A percentile compares a stretch with the other conserved stretches of the same genome.
phyloP scores from a whole-genome alignment of 1,140 invertebrate genomes.

The Dreissena polymorpha region DNA sequence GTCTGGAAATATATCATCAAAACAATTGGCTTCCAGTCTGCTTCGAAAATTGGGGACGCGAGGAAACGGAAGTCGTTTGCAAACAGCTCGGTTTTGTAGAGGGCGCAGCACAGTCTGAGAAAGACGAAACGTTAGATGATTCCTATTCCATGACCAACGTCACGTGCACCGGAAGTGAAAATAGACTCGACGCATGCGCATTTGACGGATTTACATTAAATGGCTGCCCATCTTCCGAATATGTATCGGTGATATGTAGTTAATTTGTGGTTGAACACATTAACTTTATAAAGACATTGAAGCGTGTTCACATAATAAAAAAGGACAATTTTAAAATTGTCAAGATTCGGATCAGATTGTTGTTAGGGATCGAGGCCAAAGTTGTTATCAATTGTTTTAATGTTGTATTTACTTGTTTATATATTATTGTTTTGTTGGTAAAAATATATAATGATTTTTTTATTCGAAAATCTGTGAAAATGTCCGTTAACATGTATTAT shows the following conservation, averaged over 20 bases:
- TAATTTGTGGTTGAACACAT: neutral
- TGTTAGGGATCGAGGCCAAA: no score
- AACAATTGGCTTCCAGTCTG: slow-evolving; percentile 93
- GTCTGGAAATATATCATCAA: slow-evolving; percentile 92
- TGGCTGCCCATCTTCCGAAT: slow-evolving; percentile 43
- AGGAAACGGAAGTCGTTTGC: slow-evolving; percentile 91
- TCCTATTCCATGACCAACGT: slow-evolving; percentile 94
- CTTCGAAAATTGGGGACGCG: slow-evolving; percentile 94
- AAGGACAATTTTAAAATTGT: no score
- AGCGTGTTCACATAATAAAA: no score
- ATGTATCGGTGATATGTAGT: slow-evolving; percentile 57
- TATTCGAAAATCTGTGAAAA: no score
- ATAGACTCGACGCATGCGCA: slow-evolving; percentile 87
- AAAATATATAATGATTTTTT: no score
- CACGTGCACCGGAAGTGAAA: slow-evolving; percentile 90
- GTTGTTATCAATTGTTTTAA: no score
- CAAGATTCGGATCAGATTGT: no score
- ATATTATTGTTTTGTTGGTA: no score
- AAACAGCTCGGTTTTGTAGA: slow-evolving; percentile 62
- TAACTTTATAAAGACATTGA: no score
- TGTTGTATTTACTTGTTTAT: no score
- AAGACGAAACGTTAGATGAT: slow-evolving; percentile 19
- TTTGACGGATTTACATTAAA: slow-evolving; percentile 84
- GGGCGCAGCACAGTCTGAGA: slow-evolving; percentile 37
- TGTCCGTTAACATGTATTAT: no score